A percentile compares a stretch with the other conserved stretches of the same genome.
Conservation (phyloP, 2,888 invertebrate species). For the Epinotia bilunana region DNA sequence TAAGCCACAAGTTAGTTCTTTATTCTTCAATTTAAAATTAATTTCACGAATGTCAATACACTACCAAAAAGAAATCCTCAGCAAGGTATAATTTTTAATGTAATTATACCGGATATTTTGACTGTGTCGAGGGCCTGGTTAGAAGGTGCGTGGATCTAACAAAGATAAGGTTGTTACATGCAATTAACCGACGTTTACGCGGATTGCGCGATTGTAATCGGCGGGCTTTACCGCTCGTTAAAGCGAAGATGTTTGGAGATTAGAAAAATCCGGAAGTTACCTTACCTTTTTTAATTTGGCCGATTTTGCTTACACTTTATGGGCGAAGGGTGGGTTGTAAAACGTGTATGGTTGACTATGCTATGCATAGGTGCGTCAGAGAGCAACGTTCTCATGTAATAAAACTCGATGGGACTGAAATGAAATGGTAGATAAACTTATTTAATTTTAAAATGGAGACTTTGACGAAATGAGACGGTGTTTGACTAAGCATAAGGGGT, state of each 20-base stretch:
- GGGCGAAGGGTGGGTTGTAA: not conserved
- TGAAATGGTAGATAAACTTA: too few relatives aligned
- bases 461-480: too few relatives aligned
- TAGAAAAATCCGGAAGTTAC: not conserved
- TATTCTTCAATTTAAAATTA: too few relatives aligned
- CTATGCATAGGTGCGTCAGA: not conserved
- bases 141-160: not conserved
- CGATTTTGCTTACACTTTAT: not conserved
- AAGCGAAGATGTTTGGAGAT: not conserved
- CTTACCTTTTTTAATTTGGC: not conserved
- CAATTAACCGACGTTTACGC: constrained; percentile 17
- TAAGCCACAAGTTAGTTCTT: too few relatives aligned
- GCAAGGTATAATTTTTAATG: not conserved
- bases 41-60: too few relatives aligned
- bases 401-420: too few relatives aligned
- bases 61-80: too few relatives aligned
- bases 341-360: not conserved
- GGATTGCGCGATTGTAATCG: constrained; percentile 24
- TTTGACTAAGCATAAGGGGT: too few relatives aligned
- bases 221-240: constrained; percentile 8
- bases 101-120: not conserved
- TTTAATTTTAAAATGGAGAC: too few relatives aligned
- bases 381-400: not conserved
- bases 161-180: constrained; percentile 16
- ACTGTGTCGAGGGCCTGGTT: not conserved